Conservation (phyloP, 2,113 vertebrate genomes). For the Pongo pygmaeus region DNA sequence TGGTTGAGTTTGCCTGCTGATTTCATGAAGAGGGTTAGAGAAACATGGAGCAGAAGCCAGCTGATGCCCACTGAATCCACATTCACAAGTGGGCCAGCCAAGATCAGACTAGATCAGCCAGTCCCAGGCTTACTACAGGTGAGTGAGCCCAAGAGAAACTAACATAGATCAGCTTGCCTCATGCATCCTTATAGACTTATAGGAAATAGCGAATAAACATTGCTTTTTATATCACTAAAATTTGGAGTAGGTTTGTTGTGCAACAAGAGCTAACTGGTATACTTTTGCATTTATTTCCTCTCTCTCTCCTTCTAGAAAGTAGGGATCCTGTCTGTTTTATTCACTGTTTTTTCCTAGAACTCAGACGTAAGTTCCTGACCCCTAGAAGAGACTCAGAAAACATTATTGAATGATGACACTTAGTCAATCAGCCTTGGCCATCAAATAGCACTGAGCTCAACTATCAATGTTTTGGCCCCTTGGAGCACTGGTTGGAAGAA, state of each 20-base stretch:
- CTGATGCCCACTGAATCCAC: rapidly evolving
- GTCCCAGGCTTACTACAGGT: neutral
- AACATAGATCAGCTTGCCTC: rapidly evolving
- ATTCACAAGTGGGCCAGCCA: no score
- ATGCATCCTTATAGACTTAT: no score
- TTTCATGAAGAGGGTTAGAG: rapidly evolving
- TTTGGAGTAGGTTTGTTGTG: rapidly evolving
- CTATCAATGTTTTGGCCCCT: neutral
- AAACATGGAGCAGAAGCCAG: neutral
- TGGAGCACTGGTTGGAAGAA: neutral
- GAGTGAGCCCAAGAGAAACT: neutral
- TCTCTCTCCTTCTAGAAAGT: neutral
- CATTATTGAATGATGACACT: neutral
- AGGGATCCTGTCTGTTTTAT: neutral
- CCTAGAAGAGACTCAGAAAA: neutral
- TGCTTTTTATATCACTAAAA: neutral
- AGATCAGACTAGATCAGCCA: neutral
- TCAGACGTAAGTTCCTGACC: neutral
- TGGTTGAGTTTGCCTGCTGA: rapidly evolving
- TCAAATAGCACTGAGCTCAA: neutral
- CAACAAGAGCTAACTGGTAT: no score
- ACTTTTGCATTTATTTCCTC: no score
- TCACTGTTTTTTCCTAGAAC: neutral
- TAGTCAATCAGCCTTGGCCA: neutral
- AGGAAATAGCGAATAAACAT: neutral